Conservation (phyloP, 2,797 vertebrate species). For the Lophotriccus pileatus region DNA sequence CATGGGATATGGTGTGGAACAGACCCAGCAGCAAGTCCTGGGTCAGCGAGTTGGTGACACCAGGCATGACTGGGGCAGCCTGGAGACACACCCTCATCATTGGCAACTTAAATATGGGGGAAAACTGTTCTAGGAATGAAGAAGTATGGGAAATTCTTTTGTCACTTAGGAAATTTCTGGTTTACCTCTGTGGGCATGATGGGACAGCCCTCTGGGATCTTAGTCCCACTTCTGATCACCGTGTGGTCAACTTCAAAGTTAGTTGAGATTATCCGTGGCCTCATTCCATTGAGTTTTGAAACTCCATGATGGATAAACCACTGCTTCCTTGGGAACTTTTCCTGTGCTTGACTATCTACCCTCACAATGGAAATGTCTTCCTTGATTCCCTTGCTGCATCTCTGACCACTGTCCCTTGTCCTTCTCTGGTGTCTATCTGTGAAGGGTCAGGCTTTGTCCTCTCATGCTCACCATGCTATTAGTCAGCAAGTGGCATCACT, state of each 20-base stretch:
- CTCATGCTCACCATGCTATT: background rate
- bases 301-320: background rate
- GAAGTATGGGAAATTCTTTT: background rate
- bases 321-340: background rate
- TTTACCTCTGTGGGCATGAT: background rate
- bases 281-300: background rate
- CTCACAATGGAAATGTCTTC: background rate
- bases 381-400: background rate
- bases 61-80: background rate
- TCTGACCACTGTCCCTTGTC: background rate
- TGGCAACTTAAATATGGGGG: background rate
- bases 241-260: background rate
- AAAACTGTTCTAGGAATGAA: background rate
- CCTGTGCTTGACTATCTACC: background rate
- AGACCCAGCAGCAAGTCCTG: background rate
- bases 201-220: background rate
- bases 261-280: background rate
- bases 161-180: background rate
- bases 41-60: background rate
- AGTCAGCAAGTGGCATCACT: background rate
- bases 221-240: background rate
- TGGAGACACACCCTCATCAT: fast-evolving
- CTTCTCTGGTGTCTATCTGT: background rate
- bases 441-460: background rate
- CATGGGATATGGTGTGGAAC: background rate